phyloP scores from a whole-genome alignment of 64 coral and sea anemone genomes.

The Pachyseris speciosa region DNA sequence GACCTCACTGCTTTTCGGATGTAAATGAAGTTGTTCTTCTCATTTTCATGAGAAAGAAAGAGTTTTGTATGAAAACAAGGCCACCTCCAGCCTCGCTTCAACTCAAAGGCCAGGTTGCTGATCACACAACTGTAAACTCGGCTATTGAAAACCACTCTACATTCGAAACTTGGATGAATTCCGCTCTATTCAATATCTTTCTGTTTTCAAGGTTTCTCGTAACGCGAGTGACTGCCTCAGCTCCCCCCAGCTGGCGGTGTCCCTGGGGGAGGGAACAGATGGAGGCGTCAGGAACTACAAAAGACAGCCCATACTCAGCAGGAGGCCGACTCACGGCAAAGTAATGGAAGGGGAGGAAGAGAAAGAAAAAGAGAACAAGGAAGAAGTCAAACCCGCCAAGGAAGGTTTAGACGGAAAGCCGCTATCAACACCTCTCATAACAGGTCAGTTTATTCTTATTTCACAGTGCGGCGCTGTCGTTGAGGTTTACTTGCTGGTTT shows the following conservation, averaged over 20 bases:
- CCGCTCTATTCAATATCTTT: too few species aligned
- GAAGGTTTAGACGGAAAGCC: slow-evolving; percentile 6
- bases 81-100: too few species aligned
- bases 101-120: too few species aligned
- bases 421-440: neutral
- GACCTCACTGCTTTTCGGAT: too few species aligned
- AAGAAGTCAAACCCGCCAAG: slow-evolving; percentile 26
- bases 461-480: too few species aligned
- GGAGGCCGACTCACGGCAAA: slow-evolving; percentile 9
- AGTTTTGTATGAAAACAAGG: too few species aligned
- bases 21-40: too few species aligned
- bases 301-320: slow-evolving; percentile 84
- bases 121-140: too few species aligned
- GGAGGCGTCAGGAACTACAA: slow-evolving; percentile 51
- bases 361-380: neutral
- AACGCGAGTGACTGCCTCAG: slow-evolving; percentile 95
- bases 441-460: neutral
- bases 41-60: too few species aligned
- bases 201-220: slow-evolving; percentile 67
- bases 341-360: slow-evolving; percentile 33
- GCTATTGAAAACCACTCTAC: too few species aligned
- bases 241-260: slow-evolving; percentile 29
- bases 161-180: too few species aligned
- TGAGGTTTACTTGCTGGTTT: too few species aligned
- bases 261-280: slow-evolving; percentile 60